phyloP scores from a whole-genome alignment of 2,888 invertebrate genomes.

The Drosophila falleni region DNA sequence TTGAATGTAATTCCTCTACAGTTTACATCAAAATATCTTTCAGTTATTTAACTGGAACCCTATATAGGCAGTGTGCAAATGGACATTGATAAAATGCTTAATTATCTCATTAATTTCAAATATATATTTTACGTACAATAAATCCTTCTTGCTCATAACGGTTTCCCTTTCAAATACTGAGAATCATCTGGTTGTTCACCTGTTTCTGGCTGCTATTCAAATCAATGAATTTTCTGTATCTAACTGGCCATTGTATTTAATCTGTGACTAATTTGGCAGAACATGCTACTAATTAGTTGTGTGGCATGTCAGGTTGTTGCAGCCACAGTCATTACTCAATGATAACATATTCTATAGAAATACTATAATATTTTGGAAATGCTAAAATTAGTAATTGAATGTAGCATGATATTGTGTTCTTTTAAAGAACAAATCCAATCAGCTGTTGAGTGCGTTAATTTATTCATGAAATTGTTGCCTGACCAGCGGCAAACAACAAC shows the following conservation, averaged over 20 bases:
- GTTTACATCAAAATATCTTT: too few relatives aligned
- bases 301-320: constrained; percentile 34
- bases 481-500: constrained; percentile 15
- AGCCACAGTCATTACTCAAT: constrained; percentile 35
- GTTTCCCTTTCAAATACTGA: background rate
- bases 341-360: constrained; percentile 25
- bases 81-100: background rate
- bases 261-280: constrained; percentile 60
- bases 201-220: background rate
- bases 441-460: constrained; percentile 69
- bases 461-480: constrained; percentile 64
- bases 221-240: constrained; percentile 4
- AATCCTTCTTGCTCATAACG: background rate
- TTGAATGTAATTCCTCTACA: too few relatives aligned
- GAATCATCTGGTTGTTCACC: constrained; percentile 3
- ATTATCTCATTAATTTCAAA: background rate
- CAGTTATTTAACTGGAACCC: background rate
- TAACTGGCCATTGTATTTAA: constrained; percentile 42
- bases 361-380: background rate
- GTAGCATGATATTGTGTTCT: constrained; percentile 36
- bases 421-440: constrained; percentile 64
- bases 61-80: background rate
- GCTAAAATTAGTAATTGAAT: constrained; percentile 68
- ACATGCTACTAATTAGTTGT: constrained; percentile 62
- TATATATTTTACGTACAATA: background rate